A percentile compares a stretch with the other conserved stretches of the same genome.
phyloP scores from a whole-genome alignment of 2,797 vertebrate genomes.

The Gadopsis bispinosus region DNA sequence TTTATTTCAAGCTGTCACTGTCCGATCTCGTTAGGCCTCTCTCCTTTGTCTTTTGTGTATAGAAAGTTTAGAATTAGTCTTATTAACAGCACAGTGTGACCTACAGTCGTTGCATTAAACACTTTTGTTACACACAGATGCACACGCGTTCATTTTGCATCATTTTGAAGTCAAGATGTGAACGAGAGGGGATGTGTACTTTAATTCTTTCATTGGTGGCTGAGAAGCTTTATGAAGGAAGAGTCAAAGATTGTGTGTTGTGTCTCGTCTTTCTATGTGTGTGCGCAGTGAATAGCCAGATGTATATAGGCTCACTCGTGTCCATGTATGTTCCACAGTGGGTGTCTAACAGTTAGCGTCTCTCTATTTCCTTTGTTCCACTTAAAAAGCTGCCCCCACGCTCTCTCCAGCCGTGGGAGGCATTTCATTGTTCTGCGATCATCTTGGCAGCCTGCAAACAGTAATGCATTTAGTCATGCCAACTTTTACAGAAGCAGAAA shows the following conservation, averaged over 20 bases:
- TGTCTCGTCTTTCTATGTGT: background rate
- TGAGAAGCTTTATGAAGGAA: background rate
- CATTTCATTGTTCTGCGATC: conserved; percentile 71
- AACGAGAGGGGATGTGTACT: background rate
- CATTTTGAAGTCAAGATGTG: background rate
- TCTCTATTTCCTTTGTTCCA: conserved; percentile 68
- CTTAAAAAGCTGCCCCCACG: conserved; percentile 77
- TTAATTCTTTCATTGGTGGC: background rate
- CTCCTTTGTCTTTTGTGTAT: too few species aligned
- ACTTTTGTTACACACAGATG: background rate
- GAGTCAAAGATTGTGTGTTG: background rate
- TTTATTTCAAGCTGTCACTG: conserved; percentile 2
- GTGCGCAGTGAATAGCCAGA: background rate
- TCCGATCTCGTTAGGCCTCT: too few species aligned
- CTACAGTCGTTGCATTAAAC: background rate
- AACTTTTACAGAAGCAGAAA: conserved; percentile 66
- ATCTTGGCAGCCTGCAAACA: conserved; percentile 75
- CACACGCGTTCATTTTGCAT: too few species aligned
- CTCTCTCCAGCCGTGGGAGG: conserved; percentile 76
- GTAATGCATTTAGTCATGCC: conserved; percentile 66
- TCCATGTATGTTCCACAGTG: conserved; percentile 20
- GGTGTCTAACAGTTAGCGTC: conserved; percentile 39
- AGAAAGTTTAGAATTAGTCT: background rate
- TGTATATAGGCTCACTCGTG: conserved; percentile 11
- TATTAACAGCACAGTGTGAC: background rate